Base-by-base conservation (phyloP, 2,797 vertebrate genomes). In the Halcyon badia region DNA sequence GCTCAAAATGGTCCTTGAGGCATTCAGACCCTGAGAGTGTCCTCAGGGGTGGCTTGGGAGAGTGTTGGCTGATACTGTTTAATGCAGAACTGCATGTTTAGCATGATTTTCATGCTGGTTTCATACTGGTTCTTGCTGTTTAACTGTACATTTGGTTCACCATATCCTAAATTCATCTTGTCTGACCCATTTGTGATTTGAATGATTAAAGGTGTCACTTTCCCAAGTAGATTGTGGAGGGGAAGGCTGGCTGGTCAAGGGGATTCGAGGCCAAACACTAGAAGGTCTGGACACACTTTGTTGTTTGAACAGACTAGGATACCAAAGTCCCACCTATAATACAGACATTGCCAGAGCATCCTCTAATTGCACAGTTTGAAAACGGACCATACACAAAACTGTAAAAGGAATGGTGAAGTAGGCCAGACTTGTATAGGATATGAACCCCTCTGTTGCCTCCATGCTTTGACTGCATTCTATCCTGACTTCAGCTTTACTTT, bases 371-470 rank as follows among this genome's bases (percentile, higher is more conserved):
- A 73, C 5, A 35, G 18, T 57, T 72, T 76, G 49, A 33, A 87
- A 78, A 66, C 10, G 24, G 3, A 33, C 22, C 2, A 9, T 22
- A 48, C 30, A 35, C 21, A 68, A 78, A 84, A 30, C 6, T 42
- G 48, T 30, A 46, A 51, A 66, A 11, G 18, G 21, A 73, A 62
- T 26, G 78, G 75, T 31, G 42, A 70, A 73, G 35, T n/a, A 44
- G 31, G 14, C 17, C 39, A 78, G 3, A 9, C 46, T 39, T 54
- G 9, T 35, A 26, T 42, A 37, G 24, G 33, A 57, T 10, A 31
- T 21, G n/a, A 2, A 9, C 0, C 1, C 2, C 70, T 54, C 20
- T 65, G 17, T 49, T 80, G 16, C 26, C 39, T 86, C 42, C 2
- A 1, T 71, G 65, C 22, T 81, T 81, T 62, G 25, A 33, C 30